Percentiles rank a stretch among this genome's conserved stretches.
Conservation (phyloP, 2,113 vertebrate genomes). For the Salminus brasiliensis region DNA sequence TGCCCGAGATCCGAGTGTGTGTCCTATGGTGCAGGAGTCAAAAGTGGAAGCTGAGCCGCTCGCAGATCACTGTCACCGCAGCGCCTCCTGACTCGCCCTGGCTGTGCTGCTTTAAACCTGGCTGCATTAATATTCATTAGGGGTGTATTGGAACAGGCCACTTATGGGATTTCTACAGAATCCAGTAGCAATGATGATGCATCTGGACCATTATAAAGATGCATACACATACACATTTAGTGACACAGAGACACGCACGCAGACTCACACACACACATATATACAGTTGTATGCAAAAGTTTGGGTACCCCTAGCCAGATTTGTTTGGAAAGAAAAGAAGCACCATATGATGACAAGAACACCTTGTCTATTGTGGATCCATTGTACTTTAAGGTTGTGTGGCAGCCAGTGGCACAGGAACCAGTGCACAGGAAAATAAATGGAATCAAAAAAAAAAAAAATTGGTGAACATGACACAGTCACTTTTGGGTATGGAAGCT, state of each 20-base stretch:
- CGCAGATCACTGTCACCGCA: constrained; percentile 47
- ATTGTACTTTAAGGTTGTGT: too few relatives aligned
- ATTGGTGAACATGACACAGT: too few relatives aligned
- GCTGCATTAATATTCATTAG: constrained; percentile 68
- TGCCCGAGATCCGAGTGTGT: constrained; percentile 40
- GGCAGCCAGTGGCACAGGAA: too few relatives aligned
- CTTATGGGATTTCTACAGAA: background rate
- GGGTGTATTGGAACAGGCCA: constrained; percentile 56
- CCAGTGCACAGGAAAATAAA: too few relatives aligned
- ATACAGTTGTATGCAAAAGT: background rate
- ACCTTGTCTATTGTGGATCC: too few relatives aligned
- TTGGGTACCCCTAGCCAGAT: too few relatives aligned
- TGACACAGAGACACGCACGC: background rate
- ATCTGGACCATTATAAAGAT: background rate
- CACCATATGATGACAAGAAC: too few relatives aligned
- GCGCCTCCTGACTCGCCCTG: constrained; percentile 32
- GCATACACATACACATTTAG: background rate
- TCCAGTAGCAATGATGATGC: background rate
- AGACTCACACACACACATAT: background rate
- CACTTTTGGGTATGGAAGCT: too few relatives aligned
- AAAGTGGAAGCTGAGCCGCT: constrained; percentile 38
- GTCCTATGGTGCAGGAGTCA: constrained; percentile 34
- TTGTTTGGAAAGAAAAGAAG: too few relatives aligned
- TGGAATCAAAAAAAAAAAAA: too few relatives aligned
- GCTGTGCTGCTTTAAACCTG: constrained; percentile 62